Conservation (phyloP, 1,140 invertebrate genomes). For the Aleiodes sp. region DNA sequence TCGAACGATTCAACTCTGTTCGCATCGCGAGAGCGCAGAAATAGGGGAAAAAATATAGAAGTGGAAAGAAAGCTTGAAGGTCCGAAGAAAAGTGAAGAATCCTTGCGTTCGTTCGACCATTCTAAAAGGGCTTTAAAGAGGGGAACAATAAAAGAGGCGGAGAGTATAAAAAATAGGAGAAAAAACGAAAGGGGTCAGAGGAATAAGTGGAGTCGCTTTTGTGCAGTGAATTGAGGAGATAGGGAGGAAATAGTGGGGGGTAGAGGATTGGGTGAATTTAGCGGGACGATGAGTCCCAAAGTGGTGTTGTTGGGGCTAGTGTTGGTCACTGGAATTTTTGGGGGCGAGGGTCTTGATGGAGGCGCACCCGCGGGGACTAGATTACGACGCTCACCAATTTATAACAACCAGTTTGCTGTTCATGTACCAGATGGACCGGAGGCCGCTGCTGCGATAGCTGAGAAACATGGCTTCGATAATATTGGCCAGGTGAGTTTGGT, state of each 20-base stretch:
- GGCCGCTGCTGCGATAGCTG: conserved; percentile 72
- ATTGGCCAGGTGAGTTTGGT: conserved; percentile 76
- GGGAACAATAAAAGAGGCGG: neutral
- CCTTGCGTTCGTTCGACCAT: conserved; percentile 4
- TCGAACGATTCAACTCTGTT: conserved; percentile 13
- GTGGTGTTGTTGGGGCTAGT: conserved; percentile 43
- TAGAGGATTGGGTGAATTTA: conserved; percentile 2
- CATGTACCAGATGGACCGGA: conserved; percentile 73
- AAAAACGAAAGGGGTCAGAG: too few species aligned
- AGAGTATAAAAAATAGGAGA: neutral
- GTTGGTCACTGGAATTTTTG: conserved; percentile 48
- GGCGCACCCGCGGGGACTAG: conserved; percentile 35
- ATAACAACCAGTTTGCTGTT: conserved; percentile 82
- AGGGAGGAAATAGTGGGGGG: neutral
- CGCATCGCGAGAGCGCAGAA: neutral
- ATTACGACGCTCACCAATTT: conserved; percentile 64
- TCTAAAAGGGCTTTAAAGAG: neutral
- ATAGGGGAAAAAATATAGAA: neutral
- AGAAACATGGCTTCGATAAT: conserved; percentile 76
- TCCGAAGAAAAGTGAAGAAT: neutral
- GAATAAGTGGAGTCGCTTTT: neutral
- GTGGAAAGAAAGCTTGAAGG: neutral
- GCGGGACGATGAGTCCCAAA: conserved; percentile 47
- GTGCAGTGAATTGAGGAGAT: neutral
- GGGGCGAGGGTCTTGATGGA: conserved; percentile 38